Evolutionary conservation across 2,888 invertebrate species (phyloP).

Genomic region (Eupithecia pulchellata): DNA sequence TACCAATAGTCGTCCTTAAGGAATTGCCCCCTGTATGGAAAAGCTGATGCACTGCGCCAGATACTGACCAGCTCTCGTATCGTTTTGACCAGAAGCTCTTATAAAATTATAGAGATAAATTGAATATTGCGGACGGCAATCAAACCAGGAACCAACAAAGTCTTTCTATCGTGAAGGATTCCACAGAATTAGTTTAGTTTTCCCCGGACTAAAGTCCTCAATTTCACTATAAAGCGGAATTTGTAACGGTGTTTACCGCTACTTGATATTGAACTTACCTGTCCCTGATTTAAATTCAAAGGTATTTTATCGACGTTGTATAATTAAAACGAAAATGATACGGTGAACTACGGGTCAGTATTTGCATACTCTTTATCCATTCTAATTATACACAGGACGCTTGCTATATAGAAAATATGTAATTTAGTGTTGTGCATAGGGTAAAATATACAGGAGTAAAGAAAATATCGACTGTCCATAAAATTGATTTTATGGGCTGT

Average conservation of each 20-base stretch:
- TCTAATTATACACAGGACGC: not conserved
- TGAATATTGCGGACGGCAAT: not conserved
- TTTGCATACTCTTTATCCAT: conserved; percentile 40
- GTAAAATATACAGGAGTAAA: not conserved
- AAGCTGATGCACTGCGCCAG: no score
- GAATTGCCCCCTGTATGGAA: no score
- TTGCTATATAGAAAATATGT: not conserved
- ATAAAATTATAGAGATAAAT: no score
- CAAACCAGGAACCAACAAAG: not conserved
- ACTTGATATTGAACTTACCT: conserved; percentile 19
- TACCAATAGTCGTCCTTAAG: no score
- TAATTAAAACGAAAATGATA: conserved; percentile 36
- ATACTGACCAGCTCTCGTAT: no score
- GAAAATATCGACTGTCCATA: no score
- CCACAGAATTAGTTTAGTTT: not conserved
- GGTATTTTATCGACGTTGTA: conserved; percentile 34
- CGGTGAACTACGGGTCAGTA: conserved; percentile 37
- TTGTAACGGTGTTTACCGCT: conserved; percentile 9
- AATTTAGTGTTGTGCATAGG: not conserved
- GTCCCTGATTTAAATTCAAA: conserved; percentile 39
- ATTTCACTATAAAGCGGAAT: not conserved
- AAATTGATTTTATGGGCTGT: no score
- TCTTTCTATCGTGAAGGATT: not conserved
- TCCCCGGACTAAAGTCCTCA: not conserved
- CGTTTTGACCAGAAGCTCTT: no score